Percentiles rank a stretch among this genome's conserved stretches.
phyloP scores from a whole-genome alignment of 2,888 invertebrate genomes.

The Leptinotarsa tumamoca region DNA sequence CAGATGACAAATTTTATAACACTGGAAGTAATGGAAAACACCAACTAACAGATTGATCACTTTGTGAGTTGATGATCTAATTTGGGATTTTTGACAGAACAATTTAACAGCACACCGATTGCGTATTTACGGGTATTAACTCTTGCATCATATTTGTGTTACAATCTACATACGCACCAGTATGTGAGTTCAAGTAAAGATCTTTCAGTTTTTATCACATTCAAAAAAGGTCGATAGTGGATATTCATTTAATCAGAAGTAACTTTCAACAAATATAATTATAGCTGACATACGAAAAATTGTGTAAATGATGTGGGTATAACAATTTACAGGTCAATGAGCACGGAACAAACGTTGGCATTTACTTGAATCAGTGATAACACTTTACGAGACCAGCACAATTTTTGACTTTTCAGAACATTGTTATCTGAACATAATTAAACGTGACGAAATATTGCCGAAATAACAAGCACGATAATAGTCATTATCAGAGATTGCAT shows the following conservation, averaged over 20 bases:
- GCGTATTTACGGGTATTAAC: too few relatives aligned
- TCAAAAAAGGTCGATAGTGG: not conserved
- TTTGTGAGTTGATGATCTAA: too few relatives aligned
- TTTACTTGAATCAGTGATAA: slow-evolving; percentile 10
- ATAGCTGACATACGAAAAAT: not conserved
- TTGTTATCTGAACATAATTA: not conserved
- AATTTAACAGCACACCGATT: too few relatives aligned
- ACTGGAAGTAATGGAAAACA: too few relatives aligned
- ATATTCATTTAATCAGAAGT: not conserved
- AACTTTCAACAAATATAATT: not conserved
- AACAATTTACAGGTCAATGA: slow-evolving; percentile 4
- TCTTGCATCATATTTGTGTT: too few relatives aligned
- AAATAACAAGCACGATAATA: not conserved
- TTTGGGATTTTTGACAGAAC: too few relatives aligned
- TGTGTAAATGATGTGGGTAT: not conserved
- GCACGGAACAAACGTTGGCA: not conserved
- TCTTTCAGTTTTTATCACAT: not conserved
- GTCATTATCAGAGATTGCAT: slow-evolving; percentile 2
- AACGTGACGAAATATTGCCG: slow-evolving; percentile 10
- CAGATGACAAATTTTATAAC: too few relatives aligned
- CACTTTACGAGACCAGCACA: slow-evolving; percentile 21
- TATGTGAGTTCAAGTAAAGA: not conserved
- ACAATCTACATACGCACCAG: too few relatives aligned
- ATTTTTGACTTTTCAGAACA: slow-evolving; percentile 5
- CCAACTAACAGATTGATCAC: too few relatives aligned